A percentile compares a stretch with the other conserved stretches of the same genome.
Conservation (phyloP, 2,797 vertebrate species). For the Alauda arvensis region DNA sequence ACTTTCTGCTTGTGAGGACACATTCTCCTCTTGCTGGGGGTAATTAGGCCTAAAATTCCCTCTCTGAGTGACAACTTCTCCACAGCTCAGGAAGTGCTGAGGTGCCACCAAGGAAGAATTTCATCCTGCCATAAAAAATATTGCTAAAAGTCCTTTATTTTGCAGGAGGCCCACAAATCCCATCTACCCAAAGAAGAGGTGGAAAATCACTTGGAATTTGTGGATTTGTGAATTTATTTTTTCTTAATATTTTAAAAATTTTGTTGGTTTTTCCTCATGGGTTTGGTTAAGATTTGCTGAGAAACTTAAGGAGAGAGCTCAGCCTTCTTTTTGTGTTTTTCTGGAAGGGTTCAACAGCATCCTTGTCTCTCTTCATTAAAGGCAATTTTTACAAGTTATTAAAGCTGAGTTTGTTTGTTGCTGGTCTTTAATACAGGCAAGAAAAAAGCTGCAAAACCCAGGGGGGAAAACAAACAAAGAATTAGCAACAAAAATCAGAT, state of each 20-base stretch:
- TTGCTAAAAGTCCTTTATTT: background rate
- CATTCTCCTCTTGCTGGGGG: background rate
- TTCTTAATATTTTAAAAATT: background rate
- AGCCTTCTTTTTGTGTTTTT: background rate
- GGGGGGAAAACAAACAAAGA: background rate
- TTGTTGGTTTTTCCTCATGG: background rate
- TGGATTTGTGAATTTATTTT: background rate
- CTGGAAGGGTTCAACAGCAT: background rate
- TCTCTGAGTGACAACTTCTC: background rate
- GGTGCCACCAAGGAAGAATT: background rate
- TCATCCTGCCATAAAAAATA: background rate
- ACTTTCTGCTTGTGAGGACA: background rate
- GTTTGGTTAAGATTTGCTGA: background rate
- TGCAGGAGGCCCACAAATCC: background rate
- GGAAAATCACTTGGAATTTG: background rate
- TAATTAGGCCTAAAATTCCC: slow-evolving; percentile 23
- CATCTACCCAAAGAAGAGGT: background rate
- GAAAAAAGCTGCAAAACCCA: background rate
- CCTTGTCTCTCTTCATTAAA: background rate
- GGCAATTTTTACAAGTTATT: background rate
- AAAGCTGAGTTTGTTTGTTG: background rate
- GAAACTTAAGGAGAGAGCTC: background rate
- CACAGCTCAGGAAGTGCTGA: background rate
- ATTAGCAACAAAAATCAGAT: background rate
- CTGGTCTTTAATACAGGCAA: background rate